These are phyloP conservation scores for Oppia nitens DNA, from an alignment of 1,140 invertebrate genomes.

Conservation along the genomic window DNA sequence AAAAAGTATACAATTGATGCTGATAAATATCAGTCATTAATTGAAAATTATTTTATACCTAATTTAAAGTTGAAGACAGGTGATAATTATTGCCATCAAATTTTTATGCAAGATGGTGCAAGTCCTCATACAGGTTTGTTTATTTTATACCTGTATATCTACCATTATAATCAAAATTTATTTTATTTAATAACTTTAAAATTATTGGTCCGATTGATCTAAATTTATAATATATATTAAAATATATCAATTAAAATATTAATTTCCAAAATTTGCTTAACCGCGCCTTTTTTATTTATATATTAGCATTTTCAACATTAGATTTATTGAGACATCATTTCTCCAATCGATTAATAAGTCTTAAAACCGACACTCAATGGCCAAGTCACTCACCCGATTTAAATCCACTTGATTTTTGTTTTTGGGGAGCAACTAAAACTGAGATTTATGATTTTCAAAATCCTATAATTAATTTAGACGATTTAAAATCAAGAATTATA, in stretches of 20 bases:
- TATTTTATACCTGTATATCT: too few species aligned
- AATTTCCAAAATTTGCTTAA: too few species aligned
- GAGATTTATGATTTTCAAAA: too few species aligned
- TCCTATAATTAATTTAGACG: too few species aligned
- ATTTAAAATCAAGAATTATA: too few species aligned
- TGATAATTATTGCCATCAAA: background rate
- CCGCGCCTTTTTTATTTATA: too few species aligned
- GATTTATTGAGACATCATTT: background rate
- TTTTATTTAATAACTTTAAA: too few species aligned
- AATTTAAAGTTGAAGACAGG: background rate
- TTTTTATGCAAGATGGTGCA: background rate
- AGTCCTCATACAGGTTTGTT: background rate
- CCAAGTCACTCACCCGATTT: constrained; percentile 22
- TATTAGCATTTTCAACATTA: background rate
- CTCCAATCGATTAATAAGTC: background rate
- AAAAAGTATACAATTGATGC: background rate
- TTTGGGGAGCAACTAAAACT: constrained; percentile 2
- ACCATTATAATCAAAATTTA: too few species aligned
- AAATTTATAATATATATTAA: too few species aligned
- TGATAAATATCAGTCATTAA: background rate
- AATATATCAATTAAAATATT: too few species aligned
- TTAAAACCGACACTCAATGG: background rate
- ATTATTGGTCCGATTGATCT: too few species aligned
- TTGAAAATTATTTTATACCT: background rate
- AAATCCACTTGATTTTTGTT: constrained; percentile 22